Evolutionary conservation across 2,113 vertebrate genomes (phyloP).

Genomic region (Platichthys flesus): DNA sequence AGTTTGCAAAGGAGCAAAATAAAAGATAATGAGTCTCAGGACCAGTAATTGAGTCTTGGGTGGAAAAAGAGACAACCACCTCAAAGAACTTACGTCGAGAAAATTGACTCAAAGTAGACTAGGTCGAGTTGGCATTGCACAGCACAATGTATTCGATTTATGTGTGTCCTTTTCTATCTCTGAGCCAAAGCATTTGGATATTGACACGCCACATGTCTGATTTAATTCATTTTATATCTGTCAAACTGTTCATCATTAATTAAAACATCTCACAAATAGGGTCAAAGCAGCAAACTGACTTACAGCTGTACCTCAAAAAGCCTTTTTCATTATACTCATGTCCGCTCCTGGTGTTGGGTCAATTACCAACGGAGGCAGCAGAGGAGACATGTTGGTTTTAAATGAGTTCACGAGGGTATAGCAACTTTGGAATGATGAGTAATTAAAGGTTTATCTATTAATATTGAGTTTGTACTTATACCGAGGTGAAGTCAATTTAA

Average conservation of each 20-base stretch:
- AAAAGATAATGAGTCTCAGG: conserved; percentile 35
- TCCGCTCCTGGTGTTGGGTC: neutral
- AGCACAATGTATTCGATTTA: conserved; percentile 1
- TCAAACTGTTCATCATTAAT: conserved; percentile 55
- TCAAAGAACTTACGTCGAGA: conserved; percentile 26
- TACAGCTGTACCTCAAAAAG: conserved; percentile 36
- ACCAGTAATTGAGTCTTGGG: conserved; percentile 32
- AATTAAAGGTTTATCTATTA: neutral
- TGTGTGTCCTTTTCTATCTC: neutral
- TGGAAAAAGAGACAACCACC: conserved; percentile 8
- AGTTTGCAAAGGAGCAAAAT: conserved; percentile 32
- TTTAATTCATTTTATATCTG: conserved; percentile 45
- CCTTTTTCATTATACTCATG: conserved; percentile 10
- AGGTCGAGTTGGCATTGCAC: neutral
- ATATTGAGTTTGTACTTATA: neutral
- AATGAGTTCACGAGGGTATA: neutral
- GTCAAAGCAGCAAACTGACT: conserved; percentile 61
- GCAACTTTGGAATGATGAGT: neutral
- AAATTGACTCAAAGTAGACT: conserved; percentile 10
- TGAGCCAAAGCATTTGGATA: neutral
- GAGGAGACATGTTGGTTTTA: neutral
- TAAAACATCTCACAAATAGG: conserved; percentile 44
- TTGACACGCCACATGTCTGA: conserved; percentile 38
- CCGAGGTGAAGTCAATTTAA: neutral
- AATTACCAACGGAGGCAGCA: conserved; percentile 13